Evolutionary conservation across 2,113 vertebrate species (phyloP).

Genomic region (Carassius auratus): DNA sequence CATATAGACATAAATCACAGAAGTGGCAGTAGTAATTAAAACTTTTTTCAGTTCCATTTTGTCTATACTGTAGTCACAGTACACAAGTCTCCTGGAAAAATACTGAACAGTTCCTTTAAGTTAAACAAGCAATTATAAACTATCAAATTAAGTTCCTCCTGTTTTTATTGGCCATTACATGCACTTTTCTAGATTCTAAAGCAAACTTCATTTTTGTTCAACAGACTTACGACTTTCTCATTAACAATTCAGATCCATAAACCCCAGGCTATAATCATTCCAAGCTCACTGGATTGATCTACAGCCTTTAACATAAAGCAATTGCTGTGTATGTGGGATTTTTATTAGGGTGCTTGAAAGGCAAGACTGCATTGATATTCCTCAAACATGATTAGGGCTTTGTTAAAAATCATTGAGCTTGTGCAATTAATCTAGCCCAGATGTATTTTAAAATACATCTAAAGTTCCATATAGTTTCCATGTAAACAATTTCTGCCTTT

Average conservation of each 20-base stretch:
- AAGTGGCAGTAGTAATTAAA: neutral
- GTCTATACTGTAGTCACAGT: neutral
- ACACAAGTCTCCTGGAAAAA: no score
- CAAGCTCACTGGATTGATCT: slow-evolving; percentile 4
- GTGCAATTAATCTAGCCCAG: no score
- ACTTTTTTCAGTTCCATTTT: neutral
- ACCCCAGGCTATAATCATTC: neutral
- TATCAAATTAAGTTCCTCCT: neutral
- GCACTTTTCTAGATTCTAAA: neutral
- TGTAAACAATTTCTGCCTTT: neutral
- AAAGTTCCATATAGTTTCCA: neutral
- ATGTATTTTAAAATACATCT: neutral
- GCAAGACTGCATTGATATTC: neutral
- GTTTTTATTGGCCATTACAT: neutral
- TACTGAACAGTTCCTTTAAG: no score
- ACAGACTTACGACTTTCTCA: neutral
- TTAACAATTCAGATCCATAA: neutral
- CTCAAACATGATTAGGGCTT: neutral
- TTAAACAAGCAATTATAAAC: neutral
- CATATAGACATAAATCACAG: neutral
- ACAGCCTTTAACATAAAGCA: neutral
- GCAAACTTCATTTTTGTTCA: neutral
- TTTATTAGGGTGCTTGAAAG: neutral
- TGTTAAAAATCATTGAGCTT: neutral
- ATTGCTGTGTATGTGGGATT: no score